Evolutionary conservation across 2,888 invertebrate species (phyloP), one percentile per base, ranked within the genome.

Genomic region (Tetragonisca angustula): DNA sequence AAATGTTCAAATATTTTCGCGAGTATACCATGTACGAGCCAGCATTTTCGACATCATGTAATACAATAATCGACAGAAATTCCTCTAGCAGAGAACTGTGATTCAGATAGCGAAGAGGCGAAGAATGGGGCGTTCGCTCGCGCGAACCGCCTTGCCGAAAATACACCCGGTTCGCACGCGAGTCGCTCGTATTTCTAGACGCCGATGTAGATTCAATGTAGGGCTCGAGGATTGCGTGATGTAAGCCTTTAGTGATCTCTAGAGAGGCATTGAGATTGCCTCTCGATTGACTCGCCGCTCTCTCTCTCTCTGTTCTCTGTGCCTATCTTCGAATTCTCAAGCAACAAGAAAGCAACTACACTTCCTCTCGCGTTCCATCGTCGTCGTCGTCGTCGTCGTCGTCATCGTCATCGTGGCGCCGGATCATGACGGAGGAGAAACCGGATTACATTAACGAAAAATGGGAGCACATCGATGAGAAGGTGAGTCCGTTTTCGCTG

Each of bases 391-490:
- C 0, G 15, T 61, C 27, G 17, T 62, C 11, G 19, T 32, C 11
- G 62, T 56, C 27, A 17, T 43, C 32, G n/a, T 56, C 62, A 24
- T 27, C 76, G 56, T 56, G 76, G 68, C 64, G 21, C 54, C 56
- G 75, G 24, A 84, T 72, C 71, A 94, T 94, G 94, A 92, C 92
- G 43, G 92, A 92, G 69, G 89, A 89, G 73, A 86, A 71, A 9
- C 92, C 93, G 92, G 90, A 93, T 87, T 93, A 93, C 88, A 79
- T 93, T 56, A 87, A 84, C 56, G 94, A 94, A 83, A 94, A 93
- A 90, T 94, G 94, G 94, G 94, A 94, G 76, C 89, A 94, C 85
- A 92, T 94, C 81, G 91, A 91, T 56, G 87, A 87, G 74, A 56
- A 91, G 86, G 94, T 94, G 90, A 94, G 94, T 79, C 27, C 27